Base-by-base conservation (phyloP, 2,888 invertebrate species). In the Sceliomorpha sp. region DNA sequence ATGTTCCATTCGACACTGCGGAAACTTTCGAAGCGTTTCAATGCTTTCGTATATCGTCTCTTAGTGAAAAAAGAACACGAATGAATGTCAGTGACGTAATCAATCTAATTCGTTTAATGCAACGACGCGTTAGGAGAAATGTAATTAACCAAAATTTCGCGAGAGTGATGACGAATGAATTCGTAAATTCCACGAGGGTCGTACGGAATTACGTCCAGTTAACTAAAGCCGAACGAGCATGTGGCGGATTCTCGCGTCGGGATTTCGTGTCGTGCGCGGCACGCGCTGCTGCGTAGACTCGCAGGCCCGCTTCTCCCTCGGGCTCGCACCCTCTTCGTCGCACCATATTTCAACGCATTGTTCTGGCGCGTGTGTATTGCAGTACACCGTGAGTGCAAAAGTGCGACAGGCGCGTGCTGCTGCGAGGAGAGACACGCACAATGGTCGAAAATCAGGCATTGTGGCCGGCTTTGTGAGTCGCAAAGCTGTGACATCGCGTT, bases 401-500 rank as follows among this genome's bases (percentile, higher is more conserved):
- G 74, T 75, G 51, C 64, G 60, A 51, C 66, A 51, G 80, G 76
- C 81, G 83, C 81, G 81, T 73, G 82, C 79, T 74, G 74, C 79
- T 59, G 60, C 70, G 75, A 74, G 73, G 10, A 32, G 20, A 9
- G 72, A 68, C 53, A 73, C 82, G 77, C 84, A 86, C 86, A 86
- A 86, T 85, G 79, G 76, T 74, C 74, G 78, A 27, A 83, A 85
- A 82, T 86, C 87, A 84, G 83, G 84, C 86, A 87, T 87, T 87
- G 85, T 85, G 81, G 80, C 75, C 74, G 77, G 74, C 70, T 81
- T 84, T 85, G 82, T 82, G 77, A 81, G 72, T 73, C 81, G 79
- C 76, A 82, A 85, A 85, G 84, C 86, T 86, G 84, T 85, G 85
- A 85, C 86, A 85, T 82, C 79, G 82, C 83, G 82, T 81, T 79